Evolutionary conservation across 1,140 invertebrate genomes (phyloP).

Genomic region (Zaprionus africanus): DNA sequence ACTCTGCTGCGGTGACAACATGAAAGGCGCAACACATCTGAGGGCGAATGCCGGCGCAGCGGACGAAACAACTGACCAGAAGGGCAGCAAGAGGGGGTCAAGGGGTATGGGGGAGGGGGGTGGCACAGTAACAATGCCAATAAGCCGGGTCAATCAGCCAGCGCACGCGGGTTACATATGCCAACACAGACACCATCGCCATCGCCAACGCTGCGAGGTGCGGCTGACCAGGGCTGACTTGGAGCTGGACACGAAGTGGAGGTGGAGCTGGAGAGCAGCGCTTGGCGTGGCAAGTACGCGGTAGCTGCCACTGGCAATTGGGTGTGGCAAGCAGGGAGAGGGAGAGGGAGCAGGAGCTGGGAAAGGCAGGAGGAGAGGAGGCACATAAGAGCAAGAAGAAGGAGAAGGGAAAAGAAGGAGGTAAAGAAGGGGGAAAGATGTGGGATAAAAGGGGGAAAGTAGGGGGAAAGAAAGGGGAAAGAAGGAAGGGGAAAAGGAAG

Average conservation of each 20-base stretch:
- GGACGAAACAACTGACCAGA: constrained; percentile 11
- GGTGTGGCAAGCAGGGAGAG: constrained; percentile 14
- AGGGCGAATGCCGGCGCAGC: constrained; percentile 37
- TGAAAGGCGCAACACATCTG: constrained; percentile 58
- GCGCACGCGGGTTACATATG: constrained; percentile 34
- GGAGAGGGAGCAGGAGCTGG: neutral
- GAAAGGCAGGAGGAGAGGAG: neutral
- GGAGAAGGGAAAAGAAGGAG: neutral
- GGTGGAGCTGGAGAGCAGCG: neutral
- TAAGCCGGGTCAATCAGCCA: constrained; percentile 62
- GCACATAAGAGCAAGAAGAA: neutral
- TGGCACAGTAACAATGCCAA: constrained; percentile 32
- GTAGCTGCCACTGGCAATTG: constrained; percentile 11
- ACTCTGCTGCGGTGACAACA: constrained; percentile 67
- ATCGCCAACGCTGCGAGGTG: constrained; percentile 3
- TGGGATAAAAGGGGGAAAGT: no score
- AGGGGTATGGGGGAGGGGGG: constrained; percentile 25
- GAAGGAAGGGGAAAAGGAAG: neutral
- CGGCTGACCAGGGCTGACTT: neutral
- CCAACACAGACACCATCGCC: constrained; percentile 1
- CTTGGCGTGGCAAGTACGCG: constrained; percentile 13
- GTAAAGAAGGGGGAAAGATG: neutral
- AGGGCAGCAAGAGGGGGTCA: constrained; percentile 23
- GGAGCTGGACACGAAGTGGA: no score
- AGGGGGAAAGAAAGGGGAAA: neutral